Conservation (phyloP, 2,797 vertebrate species). For the Balearica regulorum region DNA sequence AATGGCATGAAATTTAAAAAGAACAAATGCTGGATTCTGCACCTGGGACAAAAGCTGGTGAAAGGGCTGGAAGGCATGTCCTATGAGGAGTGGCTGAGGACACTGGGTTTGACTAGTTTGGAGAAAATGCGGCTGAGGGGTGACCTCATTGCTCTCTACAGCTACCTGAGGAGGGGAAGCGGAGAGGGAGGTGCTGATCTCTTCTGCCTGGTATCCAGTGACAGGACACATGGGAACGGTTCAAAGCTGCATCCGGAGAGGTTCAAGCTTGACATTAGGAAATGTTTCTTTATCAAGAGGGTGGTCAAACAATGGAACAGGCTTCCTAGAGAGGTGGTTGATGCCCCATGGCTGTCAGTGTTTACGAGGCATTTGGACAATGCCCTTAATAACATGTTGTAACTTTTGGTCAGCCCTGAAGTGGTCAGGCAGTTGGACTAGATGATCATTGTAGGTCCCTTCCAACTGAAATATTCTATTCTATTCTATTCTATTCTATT, state of each 20-base stretch:
- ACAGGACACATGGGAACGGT: rapidly evolving
- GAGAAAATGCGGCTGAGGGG: neutral
- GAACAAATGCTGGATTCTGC: too few species aligned
- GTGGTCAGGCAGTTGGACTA: too few species aligned
- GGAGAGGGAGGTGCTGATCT: neutral
- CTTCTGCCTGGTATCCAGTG: neutral
- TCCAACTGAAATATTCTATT: too few species aligned
- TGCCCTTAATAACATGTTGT: too few species aligned
- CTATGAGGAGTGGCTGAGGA: neutral
- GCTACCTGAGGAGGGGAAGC: neutral
- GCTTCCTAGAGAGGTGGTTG: too few species aligned
- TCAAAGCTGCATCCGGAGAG: neutral
- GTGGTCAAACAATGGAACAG: too few species aligned
- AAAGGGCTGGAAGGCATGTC: neutral
- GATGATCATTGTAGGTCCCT: too few species aligned
- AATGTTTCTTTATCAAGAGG: neutral
- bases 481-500: too few species aligned
- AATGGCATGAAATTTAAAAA: too few species aligned
- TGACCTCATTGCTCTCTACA: neutral
- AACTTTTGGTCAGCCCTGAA: too few species aligned
- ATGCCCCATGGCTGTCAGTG: too few species aligned
- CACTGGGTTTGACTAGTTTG: neutral
- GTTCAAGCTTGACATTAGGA: neutral
- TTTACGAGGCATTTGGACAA: too few species aligned
- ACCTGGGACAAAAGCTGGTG: neutral